Base-by-base conservation (phyloP, 1,140 invertebrate genomes). In the Vanessa tameamea region DNA sequence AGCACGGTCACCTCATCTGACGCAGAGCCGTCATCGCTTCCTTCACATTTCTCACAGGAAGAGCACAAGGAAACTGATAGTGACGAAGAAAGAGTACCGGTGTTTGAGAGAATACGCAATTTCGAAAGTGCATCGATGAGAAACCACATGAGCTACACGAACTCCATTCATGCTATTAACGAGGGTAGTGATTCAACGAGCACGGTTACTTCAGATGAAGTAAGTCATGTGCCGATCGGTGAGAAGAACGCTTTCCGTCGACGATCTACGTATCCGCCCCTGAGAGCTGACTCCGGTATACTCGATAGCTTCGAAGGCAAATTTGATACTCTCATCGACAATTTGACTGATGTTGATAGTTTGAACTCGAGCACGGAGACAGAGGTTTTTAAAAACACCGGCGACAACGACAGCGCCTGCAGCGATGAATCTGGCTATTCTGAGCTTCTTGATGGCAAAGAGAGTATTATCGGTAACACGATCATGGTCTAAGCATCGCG, bases 1-100 rank as follows among this genome's bases (percentile, higher is more conserved):
- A 96, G 95, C 84, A 96, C 95, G 2, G 95, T 94, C n/a, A 94
- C 94, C 47, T 94, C 94, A 43, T 93, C 89, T 23, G 92, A 93
- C 77, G 88, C 88, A 23, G 93, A 93, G 73, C 92, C 92, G 69
- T 85, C 87, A 23, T 93, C 93, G 51, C 86, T 93, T 64, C 91
- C 90, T 16, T 92, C 90, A 31, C 87, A 87, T 57, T 87, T 88
- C 73, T 83, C 83, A 2, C 83, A 85, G 16, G 88, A 92, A 66
- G 90, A 82, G 48, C 77, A 82, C 23, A 90, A 88, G 53, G 80
- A 84, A 51, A 67, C 73, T 12, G 83, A 89, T 47, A 86, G 82
- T 51, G 83, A 83, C 23, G 82, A 86, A 55, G 86, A 89, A 47
- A 83, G 84, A 67, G 71, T 80, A 26, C 80, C 82, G 47, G 78